Evolutionary conservation across 2,797 vertebrate species (phyloP).

Genomic region (Anolis apletophallus): DNA sequence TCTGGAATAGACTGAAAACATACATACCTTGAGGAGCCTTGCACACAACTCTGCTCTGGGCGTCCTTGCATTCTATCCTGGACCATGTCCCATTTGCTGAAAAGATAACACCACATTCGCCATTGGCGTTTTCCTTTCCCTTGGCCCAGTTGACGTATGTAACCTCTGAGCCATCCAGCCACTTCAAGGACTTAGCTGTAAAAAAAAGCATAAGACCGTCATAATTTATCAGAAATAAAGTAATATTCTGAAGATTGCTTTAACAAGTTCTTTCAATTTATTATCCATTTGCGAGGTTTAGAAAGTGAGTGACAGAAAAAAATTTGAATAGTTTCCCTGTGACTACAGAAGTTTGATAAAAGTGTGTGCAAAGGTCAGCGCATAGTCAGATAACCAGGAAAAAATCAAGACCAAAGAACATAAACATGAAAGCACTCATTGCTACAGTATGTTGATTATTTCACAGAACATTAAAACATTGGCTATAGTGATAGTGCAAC

Average conservation of each 20-base stretch:
- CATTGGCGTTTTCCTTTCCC: conserved; percentile 5
- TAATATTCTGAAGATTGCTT: background rate
- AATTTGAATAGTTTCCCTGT: background rate
- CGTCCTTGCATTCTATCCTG: conserved; percentile 79
- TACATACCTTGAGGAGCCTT: conserved; percentile 86
- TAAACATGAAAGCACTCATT: background rate
- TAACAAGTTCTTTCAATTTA: background rate
- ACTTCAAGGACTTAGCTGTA: conserved; percentile 77
- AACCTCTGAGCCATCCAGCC: conserved; percentile 87
- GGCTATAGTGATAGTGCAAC: too few species aligned
- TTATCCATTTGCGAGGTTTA: background rate
- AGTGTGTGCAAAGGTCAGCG: background rate
- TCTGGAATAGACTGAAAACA: background rate
- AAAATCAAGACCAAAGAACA: background rate
- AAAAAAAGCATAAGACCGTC: conserved; percentile 25
- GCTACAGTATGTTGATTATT: background rate
- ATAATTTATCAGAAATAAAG: conserved; percentile 37
- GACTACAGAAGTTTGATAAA: background rate
- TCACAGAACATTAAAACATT: background rate
- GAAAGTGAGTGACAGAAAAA: background rate
- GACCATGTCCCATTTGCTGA: conserved; percentile 85
- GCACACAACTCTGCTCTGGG: conserved; percentile 88
- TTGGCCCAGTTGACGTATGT: conserved; percentile 86
- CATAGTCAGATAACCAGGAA: background rate
- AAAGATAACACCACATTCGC: conserved; percentile 84